Evolutionary conservation across 2,797 vertebrate species (phyloP), one percentile per base, ranked within the genome.

Genomic region (Cyclopterus lumpus): DNA sequence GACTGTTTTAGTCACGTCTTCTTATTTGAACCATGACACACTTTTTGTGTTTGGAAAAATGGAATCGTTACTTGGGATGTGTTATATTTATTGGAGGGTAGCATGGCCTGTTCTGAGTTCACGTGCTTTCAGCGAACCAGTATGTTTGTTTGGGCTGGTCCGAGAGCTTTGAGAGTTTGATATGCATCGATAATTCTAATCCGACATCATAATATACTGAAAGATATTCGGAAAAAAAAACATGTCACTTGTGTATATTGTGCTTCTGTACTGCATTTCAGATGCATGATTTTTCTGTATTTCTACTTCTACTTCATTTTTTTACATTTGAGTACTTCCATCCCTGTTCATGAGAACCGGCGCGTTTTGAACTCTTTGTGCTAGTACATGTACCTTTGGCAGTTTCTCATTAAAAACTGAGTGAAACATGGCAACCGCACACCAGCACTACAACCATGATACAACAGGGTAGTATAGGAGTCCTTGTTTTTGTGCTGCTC

Each of bases 321-420:
- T 0, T 20, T 28, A n/a, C 22, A 20, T 20, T 22, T 0, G 9
- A 42, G 16, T n/a, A n/a, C 53, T 22, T 32, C 12, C 66, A 32
- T 0, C 9, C 10, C 15, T 28, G 6, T 24, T 18, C 0, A 65
- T 6, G 5, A 66, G 46, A 40, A 55, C 36, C 24, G 16, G 36
- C 7, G 22, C 22, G n/a, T 22, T 12, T 34, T 44, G 53, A 38
- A 38, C 36, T 5, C 15, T 36, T 26, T 48, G n/a, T 60, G n/a
- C 32, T 20, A 20, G 42, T 38, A 15, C 16, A 10, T 69, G 46
- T 40, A 40, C 1, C 20, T 54, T 53, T 14, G 22, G 10, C 42
- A 69, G 28, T 61, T 61, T 38, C 28, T 68, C 16, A 30, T 42
- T 71, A 61, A 53, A 62, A 53, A 38, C 24, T 42, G 16, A 62